Conservation (phyloP, 1,140 invertebrate genomes). For the Megalopta genalis region DNA sequence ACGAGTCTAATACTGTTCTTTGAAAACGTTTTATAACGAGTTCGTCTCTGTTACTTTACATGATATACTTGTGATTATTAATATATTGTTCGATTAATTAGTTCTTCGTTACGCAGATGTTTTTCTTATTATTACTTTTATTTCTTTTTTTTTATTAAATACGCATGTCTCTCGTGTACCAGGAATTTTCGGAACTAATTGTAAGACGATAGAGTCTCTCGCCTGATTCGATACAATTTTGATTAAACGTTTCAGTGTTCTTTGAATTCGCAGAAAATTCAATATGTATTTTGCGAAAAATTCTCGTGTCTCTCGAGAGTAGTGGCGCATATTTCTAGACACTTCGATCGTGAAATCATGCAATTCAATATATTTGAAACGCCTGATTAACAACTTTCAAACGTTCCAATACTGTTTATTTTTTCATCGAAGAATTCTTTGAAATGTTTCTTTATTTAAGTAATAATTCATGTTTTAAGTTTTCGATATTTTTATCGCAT, state of each 20-base stretch:
- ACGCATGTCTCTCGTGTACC: neutral
- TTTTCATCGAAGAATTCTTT: neutral
- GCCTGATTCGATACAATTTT: too few relatives aligned
- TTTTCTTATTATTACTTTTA: neutral
- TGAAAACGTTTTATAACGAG: constrained; percentile 34
- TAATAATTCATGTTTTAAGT: neutral
- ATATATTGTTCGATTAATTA: constrained; percentile 16
- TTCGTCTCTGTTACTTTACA: constrained; percentile 16
- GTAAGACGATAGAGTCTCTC: neutral
- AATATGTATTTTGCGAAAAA: neutral
- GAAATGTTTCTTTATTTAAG: constrained; percentile 6
- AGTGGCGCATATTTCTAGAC: neutral
- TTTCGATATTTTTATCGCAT: neutral
- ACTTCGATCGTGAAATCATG: neutral
- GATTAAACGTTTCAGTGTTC: neutral
- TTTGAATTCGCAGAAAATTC: neutral
- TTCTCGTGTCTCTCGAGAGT: neutral
- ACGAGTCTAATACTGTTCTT: constrained; percentile 58
- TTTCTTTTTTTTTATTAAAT: constrained; percentile 5
- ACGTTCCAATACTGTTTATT: neutral
- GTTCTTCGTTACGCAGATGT: constrained; percentile 32
- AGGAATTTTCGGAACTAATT: neutral
- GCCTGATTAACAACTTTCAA: neutral
- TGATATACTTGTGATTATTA: constrained; percentile 17
- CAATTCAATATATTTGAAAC: neutral